Percentiles rank a stretch among this genome's conserved stretches.
These are phyloP conservation scores for Amazona guildingii DNA, from an alignment of 2,113 vertebrate species.

Conservation along the genomic window DNA sequence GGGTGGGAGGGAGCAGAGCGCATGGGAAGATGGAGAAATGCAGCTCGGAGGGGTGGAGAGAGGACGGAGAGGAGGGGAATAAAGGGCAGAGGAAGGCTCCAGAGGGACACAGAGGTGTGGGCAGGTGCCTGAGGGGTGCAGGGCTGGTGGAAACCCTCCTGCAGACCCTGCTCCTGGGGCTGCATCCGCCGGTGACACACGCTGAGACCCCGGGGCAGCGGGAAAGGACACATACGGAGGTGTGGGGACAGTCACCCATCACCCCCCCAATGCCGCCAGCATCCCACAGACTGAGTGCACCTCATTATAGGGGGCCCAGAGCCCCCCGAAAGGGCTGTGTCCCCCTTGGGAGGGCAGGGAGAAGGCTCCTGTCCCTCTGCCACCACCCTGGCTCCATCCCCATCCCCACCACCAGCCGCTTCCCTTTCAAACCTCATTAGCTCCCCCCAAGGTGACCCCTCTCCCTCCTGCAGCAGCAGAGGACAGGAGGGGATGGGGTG, in stretches of 20 bases:
- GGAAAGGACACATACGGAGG: background rate
- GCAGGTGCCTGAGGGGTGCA: background rate
- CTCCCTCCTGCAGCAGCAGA: constrained; percentile 21
- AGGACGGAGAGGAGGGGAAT: background rate
- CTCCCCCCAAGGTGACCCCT: constrained; percentile 66
- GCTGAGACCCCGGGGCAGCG: background rate
- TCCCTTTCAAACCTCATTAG: constrained; percentile 66
- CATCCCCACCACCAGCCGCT: background rate
- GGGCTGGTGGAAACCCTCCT: background rate
- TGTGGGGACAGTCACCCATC: background rate
- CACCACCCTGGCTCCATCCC: background rate
- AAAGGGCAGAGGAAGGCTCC: background rate
- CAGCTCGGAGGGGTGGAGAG: background rate
- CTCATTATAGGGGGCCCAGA: background rate
- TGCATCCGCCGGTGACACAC: background rate
- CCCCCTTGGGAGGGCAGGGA: background rate
- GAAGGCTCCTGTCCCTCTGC: background rate
- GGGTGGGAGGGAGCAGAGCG: background rate
- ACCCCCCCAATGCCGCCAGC: accelerated
- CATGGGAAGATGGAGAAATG: background rate
- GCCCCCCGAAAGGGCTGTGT: background rate
- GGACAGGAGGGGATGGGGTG: background rate
- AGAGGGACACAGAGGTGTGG: background rate
- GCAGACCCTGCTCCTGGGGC: background rate
- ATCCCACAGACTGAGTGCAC: background rate